Conservation (phyloP, 2,113 vertebrate genomes). For the Pterocles gutturalis region DNA sequence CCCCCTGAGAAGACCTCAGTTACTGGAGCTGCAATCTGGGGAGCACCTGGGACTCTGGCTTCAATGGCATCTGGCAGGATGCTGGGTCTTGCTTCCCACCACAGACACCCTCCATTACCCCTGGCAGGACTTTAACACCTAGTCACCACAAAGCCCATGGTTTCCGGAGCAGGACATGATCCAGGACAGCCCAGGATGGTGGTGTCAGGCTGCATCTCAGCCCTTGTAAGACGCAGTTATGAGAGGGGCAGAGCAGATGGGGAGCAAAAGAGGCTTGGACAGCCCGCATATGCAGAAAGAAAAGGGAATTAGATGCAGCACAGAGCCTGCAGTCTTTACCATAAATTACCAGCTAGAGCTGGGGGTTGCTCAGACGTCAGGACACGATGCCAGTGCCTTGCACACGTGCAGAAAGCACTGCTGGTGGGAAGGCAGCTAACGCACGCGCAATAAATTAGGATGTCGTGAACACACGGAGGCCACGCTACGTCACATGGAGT, state of each 20-base stretch:
- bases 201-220: not conserved
- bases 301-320: not conserved
- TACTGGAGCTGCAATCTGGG: not conserved
- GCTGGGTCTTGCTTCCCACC: not conserved
- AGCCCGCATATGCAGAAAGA: not conserved
- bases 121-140: not conserved
- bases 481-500: fast-evolving
- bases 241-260: not conserved
- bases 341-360: not conserved
- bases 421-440: not conserved
- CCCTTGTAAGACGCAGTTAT: not conserved
- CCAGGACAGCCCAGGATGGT: not conserved
- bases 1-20: not conserved
- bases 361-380: fast-evolving
- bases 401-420: not conserved
- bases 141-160: not conserved
- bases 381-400: not conserved
- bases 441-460: not conserved
- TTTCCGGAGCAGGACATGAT: not conserved
- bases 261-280: not conserved
- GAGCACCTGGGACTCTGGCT: not conserved
- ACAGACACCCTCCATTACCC: not conserved
- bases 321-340: not conserved
- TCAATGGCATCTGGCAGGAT: not conserved
- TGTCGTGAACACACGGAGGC: not conserved